phyloP scores from a whole-genome alignment of 2,113 vertebrate genomes.

The Manacus vitellinus region DNA sequence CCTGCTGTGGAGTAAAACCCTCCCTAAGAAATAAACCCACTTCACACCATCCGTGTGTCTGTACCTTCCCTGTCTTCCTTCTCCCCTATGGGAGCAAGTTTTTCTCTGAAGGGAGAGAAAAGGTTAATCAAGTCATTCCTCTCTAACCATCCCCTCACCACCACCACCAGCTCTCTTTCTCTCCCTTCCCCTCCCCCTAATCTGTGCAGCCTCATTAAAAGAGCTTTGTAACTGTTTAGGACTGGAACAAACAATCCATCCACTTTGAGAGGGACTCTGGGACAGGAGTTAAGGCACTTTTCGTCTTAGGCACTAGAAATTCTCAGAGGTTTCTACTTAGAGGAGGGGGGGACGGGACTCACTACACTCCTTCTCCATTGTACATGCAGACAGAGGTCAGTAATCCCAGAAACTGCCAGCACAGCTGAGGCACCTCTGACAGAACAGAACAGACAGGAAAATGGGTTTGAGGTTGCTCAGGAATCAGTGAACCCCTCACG shows the following conservation, averaged over 20 bases:
- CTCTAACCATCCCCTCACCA: conserved; percentile 55
- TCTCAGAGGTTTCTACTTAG: conserved; percentile 58
- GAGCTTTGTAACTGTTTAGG: conserved; percentile 77
- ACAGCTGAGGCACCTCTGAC: not conserved
- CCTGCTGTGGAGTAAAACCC: not conserved
- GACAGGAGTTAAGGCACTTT: conserved; percentile 72
- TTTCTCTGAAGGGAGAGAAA: conserved; percentile 60
- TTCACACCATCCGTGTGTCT: not conserved
- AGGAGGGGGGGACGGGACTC: not conserved
- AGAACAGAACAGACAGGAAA: not conserved
- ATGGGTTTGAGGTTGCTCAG: not conserved
- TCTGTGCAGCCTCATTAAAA: conserved; percentile 76
- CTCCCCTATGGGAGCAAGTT: not conserved
- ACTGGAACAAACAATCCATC: conserved; percentile 73
- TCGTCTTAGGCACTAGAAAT: conserved; percentile 60
- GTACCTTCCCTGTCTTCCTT: not conserved
- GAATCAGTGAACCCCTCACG: not conserved
- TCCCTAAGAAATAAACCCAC: not conserved
- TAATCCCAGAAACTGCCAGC: conserved; percentile 41
- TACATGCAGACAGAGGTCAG: conserved; percentile 1
- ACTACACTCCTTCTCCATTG: conserved; percentile 33
- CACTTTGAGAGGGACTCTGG: conserved; percentile 67
- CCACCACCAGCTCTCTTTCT: conserved; percentile 50
- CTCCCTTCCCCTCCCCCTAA: conserved; percentile 70
- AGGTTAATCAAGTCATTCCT: conserved; percentile 65